These are phyloP conservation scores for Girardinichthys multiradiatus DNA, from an alignment of 2,113 vertebrate genomes.

Conservation along the genomic window DNA sequence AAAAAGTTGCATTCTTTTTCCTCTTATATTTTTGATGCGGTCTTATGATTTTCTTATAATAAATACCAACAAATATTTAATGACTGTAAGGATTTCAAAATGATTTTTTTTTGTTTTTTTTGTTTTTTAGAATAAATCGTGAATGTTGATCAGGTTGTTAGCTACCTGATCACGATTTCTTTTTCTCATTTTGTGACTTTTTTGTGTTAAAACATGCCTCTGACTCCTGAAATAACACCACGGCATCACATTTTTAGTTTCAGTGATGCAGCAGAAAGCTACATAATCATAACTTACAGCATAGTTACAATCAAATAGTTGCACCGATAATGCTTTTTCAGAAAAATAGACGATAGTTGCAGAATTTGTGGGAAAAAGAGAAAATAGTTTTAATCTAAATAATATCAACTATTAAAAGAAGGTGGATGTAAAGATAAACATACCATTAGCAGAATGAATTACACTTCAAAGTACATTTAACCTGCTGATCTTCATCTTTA, in stretches of 20 bases:
- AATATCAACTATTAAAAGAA: neutral
- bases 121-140: too few species aligned
- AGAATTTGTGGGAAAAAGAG: neutral
- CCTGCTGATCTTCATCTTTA: constrained; percentile 13
- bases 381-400: neutral
- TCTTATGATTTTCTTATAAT: too few species aligned
- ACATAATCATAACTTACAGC: neutral
- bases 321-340: neutral
- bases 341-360: neutral
- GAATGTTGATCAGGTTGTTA: too few species aligned
- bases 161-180: too few species aligned
- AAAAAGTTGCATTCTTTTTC: neutral
- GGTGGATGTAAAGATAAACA: neutral
- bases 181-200: too few species aligned
- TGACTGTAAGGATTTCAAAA: neutral
- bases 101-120: too few species aligned
- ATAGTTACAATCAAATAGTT: neutral
- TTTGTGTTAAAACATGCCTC: neutral
- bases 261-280: neutral
- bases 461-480: constrained; percentile 34
- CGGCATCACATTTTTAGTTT: too few species aligned
- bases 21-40: neutral
- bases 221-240: too few species aligned
- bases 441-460: neutral
- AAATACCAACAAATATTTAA: neutral